Evolutionary conservation across 2,797 vertebrate genomes (phyloP).

Genomic region (Anguilla anguilla): DNA sequence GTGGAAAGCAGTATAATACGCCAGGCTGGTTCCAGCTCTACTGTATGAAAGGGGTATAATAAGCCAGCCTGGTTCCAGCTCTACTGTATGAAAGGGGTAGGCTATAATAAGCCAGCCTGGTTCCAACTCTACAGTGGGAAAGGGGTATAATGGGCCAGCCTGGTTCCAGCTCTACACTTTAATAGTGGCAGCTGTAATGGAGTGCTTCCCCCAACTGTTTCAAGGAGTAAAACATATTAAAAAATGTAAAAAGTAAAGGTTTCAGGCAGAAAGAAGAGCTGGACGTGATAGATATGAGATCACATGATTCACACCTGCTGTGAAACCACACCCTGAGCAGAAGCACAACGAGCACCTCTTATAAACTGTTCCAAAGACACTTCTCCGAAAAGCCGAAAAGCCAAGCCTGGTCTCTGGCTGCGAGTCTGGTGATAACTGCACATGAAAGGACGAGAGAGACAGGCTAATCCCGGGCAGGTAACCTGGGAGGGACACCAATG

Average conservation of each 20-base stretch:
- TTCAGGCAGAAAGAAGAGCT: background rate
- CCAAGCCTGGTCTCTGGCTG: background rate
- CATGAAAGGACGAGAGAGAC: background rate
- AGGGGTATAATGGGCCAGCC: background rate
- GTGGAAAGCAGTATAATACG: background rate
- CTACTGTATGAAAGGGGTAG: background rate
- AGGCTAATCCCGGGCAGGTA: conserved; percentile 14
- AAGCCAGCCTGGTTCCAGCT: background rate
- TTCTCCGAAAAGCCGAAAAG: background rate
- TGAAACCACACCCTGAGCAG: background rate
- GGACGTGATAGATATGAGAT: background rate
- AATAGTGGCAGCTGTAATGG: background rate
- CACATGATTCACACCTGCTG: background rate
- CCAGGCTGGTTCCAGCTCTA: background rate
- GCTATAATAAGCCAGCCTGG: background rate
- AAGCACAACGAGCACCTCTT: background rate
- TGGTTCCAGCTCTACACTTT: background rate
- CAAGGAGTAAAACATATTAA: background rate
- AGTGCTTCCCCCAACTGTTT: background rate
- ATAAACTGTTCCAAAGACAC: background rate
- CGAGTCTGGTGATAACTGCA: background rate
- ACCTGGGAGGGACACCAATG: background rate
- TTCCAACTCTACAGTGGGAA: background rate
- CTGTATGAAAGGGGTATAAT: background rate
- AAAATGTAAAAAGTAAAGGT: background rate